phyloP scores from a whole-genome alignment of 2,113 vertebrate genomes.

The Chamaea fasciata region DNA sequence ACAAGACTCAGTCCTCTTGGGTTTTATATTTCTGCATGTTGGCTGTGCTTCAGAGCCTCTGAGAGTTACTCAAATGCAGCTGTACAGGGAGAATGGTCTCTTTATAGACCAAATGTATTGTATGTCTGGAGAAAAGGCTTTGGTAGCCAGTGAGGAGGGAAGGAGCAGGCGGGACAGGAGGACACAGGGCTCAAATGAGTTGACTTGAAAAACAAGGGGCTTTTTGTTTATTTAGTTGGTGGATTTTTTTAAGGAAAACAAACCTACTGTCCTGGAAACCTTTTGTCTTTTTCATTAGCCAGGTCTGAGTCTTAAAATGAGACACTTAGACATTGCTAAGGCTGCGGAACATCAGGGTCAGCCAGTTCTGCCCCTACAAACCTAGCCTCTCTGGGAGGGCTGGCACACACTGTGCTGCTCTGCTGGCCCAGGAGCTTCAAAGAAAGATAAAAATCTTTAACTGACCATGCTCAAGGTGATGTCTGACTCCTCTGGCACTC shows the following conservation, averaged over 20 bases:
- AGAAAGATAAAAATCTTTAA: neutral
- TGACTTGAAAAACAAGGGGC: neutral
- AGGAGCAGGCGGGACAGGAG: neutral
- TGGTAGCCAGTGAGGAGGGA: neutral
- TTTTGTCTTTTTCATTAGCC: neutral
- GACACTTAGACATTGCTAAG: neutral
- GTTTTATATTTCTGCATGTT: conserved; percentile 45
- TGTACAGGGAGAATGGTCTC: conserved; percentile 34
- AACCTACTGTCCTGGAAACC: neutral
- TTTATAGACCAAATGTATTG: conserved; percentile 16
- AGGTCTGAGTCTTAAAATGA: neutral
- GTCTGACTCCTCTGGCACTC: neutral
- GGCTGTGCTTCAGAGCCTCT: conserved; percentile 33
- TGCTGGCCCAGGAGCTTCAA: neutral
- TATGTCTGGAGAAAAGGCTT: conserved; percentile 15
- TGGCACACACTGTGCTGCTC: neutral
- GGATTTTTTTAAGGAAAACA: neutral
- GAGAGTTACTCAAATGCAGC: conserved; percentile 2
- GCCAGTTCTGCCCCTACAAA: neutral
- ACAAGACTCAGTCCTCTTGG: neutral
- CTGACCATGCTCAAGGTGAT: neutral
- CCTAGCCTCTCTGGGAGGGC: neutral
- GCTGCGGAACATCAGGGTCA: neutral
- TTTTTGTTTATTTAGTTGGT: neutral
- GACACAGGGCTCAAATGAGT: neutral